These are phyloP conservation scores for Cryptocheilus praepositus DNA, from an alignment of 2,888 invertebrate genomes.

Conservation along the genomic window DNA sequence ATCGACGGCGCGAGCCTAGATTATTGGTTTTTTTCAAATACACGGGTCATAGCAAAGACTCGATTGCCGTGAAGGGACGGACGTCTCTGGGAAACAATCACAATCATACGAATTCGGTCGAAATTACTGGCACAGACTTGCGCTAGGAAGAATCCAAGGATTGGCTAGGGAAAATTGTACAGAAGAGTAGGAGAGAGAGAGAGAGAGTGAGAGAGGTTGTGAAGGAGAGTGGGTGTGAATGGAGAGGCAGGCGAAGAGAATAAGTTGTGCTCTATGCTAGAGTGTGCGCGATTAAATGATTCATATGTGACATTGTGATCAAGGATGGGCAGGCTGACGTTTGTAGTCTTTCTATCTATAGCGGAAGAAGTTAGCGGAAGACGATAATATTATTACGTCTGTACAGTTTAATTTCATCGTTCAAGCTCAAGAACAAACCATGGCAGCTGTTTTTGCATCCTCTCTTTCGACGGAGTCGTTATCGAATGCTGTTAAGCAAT, in stretches of 20 bases:
- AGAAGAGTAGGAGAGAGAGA: slow-evolving; percentile 10
- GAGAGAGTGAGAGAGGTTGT: neutral
- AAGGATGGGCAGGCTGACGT: slow-evolving; percentile 35
- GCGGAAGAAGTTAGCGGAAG: too few species aligned
- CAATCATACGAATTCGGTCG: slow-evolving; percentile 28
- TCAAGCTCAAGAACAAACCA: too few species aligned
- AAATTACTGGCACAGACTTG: slow-evolving; percentile 46
- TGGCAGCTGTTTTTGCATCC: too few species aligned
- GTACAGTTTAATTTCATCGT: too few species aligned
- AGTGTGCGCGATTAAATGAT: slow-evolving; percentile 14
- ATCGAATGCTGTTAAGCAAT: slow-evolving; percentile 14
- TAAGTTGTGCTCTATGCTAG: neutral
- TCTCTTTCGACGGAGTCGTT: too few species aligned
- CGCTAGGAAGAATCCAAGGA: slow-evolving; percentile 53
- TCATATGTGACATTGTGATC: slow-evolving; percentile 52
- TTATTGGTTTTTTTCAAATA: slow-evolving; percentile 27
- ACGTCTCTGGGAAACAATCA: slow-evolving; percentile 3
- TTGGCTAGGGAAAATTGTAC: slow-evolving; percentile 52
- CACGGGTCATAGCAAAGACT: neutral
- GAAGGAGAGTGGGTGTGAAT: slow-evolving; percentile 26
- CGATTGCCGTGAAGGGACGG: too few species aligned
- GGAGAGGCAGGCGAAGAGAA: slow-evolving; percentile 19
- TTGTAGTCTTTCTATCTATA: too few species aligned
- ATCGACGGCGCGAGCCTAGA: too few species aligned
- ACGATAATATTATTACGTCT: too few species aligned